Evolutionary conservation across 2,888 invertebrate species (phyloP).

Genomic region (Lissocephala sabroskyi): DNA sequence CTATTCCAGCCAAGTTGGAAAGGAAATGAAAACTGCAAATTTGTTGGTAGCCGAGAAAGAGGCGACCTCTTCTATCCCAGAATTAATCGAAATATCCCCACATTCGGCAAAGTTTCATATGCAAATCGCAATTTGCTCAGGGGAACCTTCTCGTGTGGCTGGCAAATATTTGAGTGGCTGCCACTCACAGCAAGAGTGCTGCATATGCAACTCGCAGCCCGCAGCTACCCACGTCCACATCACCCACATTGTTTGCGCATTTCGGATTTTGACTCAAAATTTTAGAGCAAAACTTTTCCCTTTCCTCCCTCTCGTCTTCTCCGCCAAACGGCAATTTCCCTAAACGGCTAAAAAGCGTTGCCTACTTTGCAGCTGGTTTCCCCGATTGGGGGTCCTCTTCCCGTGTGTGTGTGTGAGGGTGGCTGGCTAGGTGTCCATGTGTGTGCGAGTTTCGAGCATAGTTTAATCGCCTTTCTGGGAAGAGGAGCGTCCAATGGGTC

Average conservation of each 20-base stretch:
- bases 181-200: too few relatives aligned
- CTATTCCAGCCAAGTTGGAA: constrained; percentile 1
- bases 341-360: constrained; percentile 51
- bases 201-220: neutral
- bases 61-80: too few relatives aligned
- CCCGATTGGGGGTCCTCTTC: too few relatives aligned
- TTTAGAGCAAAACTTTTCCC: constrained; percentile 56
- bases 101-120: constrained; percentile 34
- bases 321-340: constrained; percentile 19
- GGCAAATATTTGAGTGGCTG: constrained; percentile 38
- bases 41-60: constrained; percentile 27
- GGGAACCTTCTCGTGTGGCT: constrained; percentile 7
- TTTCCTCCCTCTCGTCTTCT: constrained; percentile 27
- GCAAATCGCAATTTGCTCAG: constrained; percentile 30
- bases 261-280: constrained; percentile 60
- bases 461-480: constrained; percentile 37
- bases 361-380: constrained; percentile 42
- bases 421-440: too few relatives aligned
- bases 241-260: constrained; percentile 62
- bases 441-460: constrained; percentile 27
- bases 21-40: constrained; percentile 46
- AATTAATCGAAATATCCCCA: constrained; percentile 60
- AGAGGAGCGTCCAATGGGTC: too few relatives aligned
- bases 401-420: constrained; percentile 8
- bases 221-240: too few relatives aligned